Base-by-base conservation (phyloP, 2,113 vertebrate species). In the Macrotus californicus region DNA sequence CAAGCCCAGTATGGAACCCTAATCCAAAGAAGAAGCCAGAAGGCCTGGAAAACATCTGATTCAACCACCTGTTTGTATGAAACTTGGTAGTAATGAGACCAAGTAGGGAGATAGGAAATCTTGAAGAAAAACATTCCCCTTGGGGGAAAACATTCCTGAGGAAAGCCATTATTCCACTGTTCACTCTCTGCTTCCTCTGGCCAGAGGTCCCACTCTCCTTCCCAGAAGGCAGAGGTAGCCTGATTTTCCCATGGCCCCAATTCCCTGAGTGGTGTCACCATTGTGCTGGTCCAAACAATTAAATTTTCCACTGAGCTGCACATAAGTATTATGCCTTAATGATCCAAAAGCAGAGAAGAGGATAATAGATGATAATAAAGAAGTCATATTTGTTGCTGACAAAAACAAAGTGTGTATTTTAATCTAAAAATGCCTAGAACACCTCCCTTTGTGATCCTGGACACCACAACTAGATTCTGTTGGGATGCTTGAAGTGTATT, bases 251-350 rank as follows among this genome's bases (percentile, higher is more conserved):
- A n/a, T 50, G 83, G n/a, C 22, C 7, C 43, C 5, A 83, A 16
- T 70, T 95, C 54, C 56, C n/a, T 31, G 19, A 73, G 18, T 6
- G 92, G 22, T 43, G 43, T 91, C 97, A 89, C 54, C 59, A 13
- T 93, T 90, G n/a, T 85, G 86, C 80, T 96, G 79, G 34, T 88
- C 87, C 90, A n/a, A 96, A 97, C 96, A 52, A 95, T 91, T 92
- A 94, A 69, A 83, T 66, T 76, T 77, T 95, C 34, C 72, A 94
- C 87, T 52, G 87, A 96, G 43, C 59, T 86, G 61, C 70, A 87
- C 31, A 19, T 52, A 93, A 36, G 66, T 67, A 88, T 87, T 85
- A 61, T 90, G 26, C 2, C 6, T 61, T 52, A 46, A 52, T 41
- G 52, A 73, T 59, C 5, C 41, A 73, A 66, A 83, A 8, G 15